Evolutionary conservation across 2,888 invertebrate genomes (phyloP).

Genomic region (Agriopis leucophaearia): DNA sequence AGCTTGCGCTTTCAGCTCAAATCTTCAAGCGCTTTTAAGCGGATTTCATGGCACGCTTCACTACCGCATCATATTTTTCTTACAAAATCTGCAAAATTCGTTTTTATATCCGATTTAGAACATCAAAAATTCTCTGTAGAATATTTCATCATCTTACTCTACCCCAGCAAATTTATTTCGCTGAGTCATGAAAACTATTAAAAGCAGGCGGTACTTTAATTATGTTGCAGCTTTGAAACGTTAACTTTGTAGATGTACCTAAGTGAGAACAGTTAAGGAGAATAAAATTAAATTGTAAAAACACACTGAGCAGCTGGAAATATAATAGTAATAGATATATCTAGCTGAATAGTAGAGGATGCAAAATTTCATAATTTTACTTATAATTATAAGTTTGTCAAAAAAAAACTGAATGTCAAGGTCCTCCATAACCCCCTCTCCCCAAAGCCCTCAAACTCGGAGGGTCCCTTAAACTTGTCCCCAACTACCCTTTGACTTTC

Average conservation of each 20-base stretch:
- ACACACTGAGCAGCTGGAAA: neutral
- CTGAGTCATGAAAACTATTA: conserved; percentile 13
- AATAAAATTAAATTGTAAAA: conserved; percentile 3
- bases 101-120: conserved; percentile 6
- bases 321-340: neutral
- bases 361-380: neutral
- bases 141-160: conserved; percentile 1
- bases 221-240: conserved; percentile 5
- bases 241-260: neutral
- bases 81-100: conserved; percentile 47
- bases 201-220: conserved; percentile 18
- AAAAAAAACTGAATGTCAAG: neutral
- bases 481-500: conserved; percentile 62
- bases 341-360: neutral
- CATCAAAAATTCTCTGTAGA: conserved; percentile 1
- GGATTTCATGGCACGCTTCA: conserved; percentile 54
- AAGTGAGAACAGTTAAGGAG: too few species aligned
- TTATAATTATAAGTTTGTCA: neutral
- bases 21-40: conserved; percentile 46
- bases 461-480: conserved; percentile 28
- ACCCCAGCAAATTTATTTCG: conserved; percentile 11
- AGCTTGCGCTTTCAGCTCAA: conserved; percentile 28
- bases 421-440: too few species aligned
- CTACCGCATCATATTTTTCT: conserved; percentile 57
- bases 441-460: too few species aligned